phyloP scores from a whole-genome alignment of 2,113 vertebrate species.

The Loxodonta africana region DNA sequence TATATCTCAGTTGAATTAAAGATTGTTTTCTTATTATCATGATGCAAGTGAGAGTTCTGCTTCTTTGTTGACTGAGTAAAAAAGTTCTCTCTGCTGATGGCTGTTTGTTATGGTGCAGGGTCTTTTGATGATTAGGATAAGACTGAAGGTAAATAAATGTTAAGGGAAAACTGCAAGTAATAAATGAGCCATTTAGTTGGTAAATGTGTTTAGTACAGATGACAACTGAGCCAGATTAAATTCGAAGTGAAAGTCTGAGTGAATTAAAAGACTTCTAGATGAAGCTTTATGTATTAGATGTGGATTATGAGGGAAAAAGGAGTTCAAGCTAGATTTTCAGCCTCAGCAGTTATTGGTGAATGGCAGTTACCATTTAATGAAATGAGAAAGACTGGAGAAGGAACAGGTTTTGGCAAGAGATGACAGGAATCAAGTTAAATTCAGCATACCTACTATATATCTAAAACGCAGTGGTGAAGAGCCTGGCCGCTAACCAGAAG shows the following conservation, averaged over 20 bases:
- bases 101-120: background rate
- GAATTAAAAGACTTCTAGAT: background rate
- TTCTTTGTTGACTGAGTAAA: conserved; percentile 51
- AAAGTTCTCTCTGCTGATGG: background rate
- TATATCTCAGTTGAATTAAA: background rate
- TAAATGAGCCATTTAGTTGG: conserved; percentile 37
- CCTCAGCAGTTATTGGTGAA: conserved; percentile 14
- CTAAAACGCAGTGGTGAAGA: no score
- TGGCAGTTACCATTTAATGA: background rate
- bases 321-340: background rate
- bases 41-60: background rate
- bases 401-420: background rate
- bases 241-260: conserved; percentile 7
- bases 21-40: background rate
- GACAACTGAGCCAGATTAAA: background rate
- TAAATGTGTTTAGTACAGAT: conserved; percentile 13
- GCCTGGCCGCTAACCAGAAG: no score
- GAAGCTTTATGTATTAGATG: conserved; percentile 11
- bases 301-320: background rate
- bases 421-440: conserved; percentile 38
- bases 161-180: conserved; percentile 56
- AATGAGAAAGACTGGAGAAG: conserved; percentile 27
- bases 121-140: conserved; percentile 43
- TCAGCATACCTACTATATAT: background rate
- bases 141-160: conserved; percentile 22